Base-by-base conservation (phyloP, 1,140 invertebrate species). In the Brachystomella parvula region DNA sequence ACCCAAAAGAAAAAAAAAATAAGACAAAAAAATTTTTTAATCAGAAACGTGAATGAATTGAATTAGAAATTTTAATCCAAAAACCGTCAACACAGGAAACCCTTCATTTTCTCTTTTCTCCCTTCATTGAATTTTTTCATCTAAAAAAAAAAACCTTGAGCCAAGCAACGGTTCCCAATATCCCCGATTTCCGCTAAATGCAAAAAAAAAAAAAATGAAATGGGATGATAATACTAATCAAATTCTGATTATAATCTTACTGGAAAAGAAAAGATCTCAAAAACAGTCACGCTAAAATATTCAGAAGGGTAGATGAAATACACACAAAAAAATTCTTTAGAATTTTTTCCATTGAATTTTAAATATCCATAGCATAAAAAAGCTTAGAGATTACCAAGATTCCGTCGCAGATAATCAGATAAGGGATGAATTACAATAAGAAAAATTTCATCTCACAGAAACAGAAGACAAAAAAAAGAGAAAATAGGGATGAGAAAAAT, bases 51-150 rank as follows among this genome's bases (percentile, higher is more conserved):
- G n/a, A n/a, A n/a, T n/a, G n/a, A n/a, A n/a, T n/a, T n/a, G n/a
- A 53, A 53, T 53, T 53, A 53, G 49, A 53, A 53, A 53, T 53
- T 53, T 24, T 53, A 53, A 53, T 53, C 24, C 24, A 12, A 53
- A 53, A 53, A 15, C 49, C 49, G 49, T 53, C 49, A 53, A 53
- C 12, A 9, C 49, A 12, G 21, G 39, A 44, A 44, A n/a, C n/a
- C n/a, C 39, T 44, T 44, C n/a, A 17, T 53, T 53, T 53, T 53
- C 3, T 24, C 12, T 39, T 39, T 39, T n/a, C n/a, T n/a, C n/a
- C n/a, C n/a, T n/a, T n/a, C n/a, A n/a, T n/a, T n/a, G n/a, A n/a
- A n/a, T n/a, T n/a, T n/a, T n/a, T n/a, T n/a, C n/a, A n/a, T n/a
- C 6, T 39, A 6, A 39, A 39, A 39, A 39, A 39, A 39, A 9